Conservation (phyloP, 64 coral and sea anemone genomes). For the Actinia equina region DNA sequence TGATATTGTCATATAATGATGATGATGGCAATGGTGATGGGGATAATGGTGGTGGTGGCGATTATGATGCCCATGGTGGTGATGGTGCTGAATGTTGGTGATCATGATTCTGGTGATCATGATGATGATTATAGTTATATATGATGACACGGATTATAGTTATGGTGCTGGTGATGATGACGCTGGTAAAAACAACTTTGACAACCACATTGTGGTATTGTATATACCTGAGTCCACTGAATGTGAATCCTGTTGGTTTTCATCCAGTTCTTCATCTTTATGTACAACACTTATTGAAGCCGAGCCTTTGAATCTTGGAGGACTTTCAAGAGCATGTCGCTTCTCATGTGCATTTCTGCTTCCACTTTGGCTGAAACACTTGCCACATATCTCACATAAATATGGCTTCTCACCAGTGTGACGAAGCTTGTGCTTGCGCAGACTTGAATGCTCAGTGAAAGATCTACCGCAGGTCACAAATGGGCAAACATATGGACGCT, state of each 20-base stretch:
- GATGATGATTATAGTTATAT: no score
- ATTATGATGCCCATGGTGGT: no score
- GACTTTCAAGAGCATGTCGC: slow-evolving; percentile 38
- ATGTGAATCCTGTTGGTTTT: background rate
- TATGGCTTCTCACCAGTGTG: slow-evolving; percentile 94
- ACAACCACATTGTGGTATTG: no score
- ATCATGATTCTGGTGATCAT: no score
- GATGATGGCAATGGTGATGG: no score
- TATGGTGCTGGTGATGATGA: no score
- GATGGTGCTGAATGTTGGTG: no score
- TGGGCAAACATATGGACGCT: slow-evolving; percentile 71
- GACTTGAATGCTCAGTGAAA: slow-evolving; percentile 86
- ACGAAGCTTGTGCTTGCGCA: slow-evolving; percentile 84
- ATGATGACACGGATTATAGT: no score
- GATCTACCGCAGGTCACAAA: slow-evolving; percentile 70
- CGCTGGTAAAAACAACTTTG: no score
- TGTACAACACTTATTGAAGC: slow-evolving; percentile 14
- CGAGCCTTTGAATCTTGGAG: slow-evolving; percentile 17
- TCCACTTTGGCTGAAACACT: slow-evolving; percentile 87
- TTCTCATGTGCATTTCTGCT: slow-evolving; percentile 88
- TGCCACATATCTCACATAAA: slow-evolving; percentile 74
- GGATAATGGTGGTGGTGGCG: no score
- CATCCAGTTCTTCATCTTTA: slow-evolving; percentile 8
- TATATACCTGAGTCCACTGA: background rate
- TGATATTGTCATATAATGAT: no score